A percentile compares a stretch with the other conserved stretches of the same genome.
phyloP scores from a whole-genome alignment of 2,797 vertebrate species.

The Dendrocincla tyrannina region DNA sequence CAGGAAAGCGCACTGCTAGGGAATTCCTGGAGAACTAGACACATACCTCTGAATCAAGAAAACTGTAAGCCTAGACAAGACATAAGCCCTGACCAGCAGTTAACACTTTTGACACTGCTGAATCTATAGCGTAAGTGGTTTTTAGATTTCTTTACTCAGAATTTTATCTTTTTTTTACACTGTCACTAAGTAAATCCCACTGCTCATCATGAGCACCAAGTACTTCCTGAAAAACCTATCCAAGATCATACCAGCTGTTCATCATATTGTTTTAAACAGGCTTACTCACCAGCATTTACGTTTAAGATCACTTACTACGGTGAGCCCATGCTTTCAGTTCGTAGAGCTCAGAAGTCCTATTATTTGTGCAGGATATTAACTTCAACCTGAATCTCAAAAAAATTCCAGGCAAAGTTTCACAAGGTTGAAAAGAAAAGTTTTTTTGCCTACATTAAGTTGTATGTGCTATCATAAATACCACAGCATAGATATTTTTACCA shows the following conservation, averaged over 20 bases:
- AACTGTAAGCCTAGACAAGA: background rate
- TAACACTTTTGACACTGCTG: background rate
- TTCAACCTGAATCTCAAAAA: background rate
- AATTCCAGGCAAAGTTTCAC: background rate
- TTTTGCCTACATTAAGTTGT: background rate
- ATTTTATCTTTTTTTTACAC: background rate
- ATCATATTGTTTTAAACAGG: background rate
- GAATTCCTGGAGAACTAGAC: background rate
- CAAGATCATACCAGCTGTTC: background rate
- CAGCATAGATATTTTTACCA: background rate
- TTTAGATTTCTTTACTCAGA: background rate
- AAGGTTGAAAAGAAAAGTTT: background rate
- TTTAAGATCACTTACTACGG: background rate
- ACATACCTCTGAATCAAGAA: background rate
- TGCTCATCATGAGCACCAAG: background rate
- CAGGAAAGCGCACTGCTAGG: background rate
- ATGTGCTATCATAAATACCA: background rate
- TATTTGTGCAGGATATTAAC: background rate
- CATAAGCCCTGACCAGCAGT: background rate
- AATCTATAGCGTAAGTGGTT: accelerated
- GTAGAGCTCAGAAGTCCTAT: background rate
- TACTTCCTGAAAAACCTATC: background rate
- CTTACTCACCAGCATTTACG: background rate
- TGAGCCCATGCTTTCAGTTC: background rate
- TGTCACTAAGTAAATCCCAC: background rate